phyloP scores from a whole-genome alignment of 2,797 vertebrate species.

The Arctocebus calabarensis region DNA sequence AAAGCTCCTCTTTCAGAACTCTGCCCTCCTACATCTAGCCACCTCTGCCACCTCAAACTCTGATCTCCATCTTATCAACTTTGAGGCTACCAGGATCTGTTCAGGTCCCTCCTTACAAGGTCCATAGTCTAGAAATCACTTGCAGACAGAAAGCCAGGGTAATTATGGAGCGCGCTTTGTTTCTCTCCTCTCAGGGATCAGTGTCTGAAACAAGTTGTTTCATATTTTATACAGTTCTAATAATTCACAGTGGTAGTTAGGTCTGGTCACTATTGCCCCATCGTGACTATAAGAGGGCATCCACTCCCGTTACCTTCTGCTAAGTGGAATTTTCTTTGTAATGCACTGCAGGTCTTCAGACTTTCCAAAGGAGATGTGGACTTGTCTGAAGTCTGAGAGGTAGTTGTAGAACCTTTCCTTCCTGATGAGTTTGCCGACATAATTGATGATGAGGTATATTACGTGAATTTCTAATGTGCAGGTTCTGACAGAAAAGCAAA shows the following conservation, averaged over 20 bases:
- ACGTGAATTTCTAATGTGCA: not conserved
- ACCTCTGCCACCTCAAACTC: not conserved
- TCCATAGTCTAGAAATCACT: not conserved
- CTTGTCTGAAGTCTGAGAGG: not conserved
- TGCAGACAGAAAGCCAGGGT: slow-evolving; percentile 7
- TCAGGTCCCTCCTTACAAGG: not conserved
- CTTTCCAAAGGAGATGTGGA: slow-evolving; percentile 30
- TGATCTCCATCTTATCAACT: not conserved
- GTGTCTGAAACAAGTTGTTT: not conserved
- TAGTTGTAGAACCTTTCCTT: not conserved
- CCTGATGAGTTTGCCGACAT: not conserved
- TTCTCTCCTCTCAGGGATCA: slow-evolving; percentile 32
- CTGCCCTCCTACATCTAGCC: not conserved
- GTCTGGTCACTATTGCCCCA: not conserved
- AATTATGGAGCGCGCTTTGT: not conserved
- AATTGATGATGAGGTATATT: not conserved
- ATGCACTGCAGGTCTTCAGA: not conserved
- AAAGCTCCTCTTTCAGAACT: not conserved
- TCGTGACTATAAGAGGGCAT: not conserved
- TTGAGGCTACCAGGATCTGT: not conserved
- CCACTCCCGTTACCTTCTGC: not conserved
- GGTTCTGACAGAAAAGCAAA: not conserved
- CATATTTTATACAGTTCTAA: not conserved
- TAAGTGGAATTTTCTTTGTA: not conserved
- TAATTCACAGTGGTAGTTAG: not conserved